A percentile compares a stretch with the other conserved stretches of the same genome.
phyloP scores from a whole-genome alignment of 2,113 vertebrate species.

The Ginglymostoma cirratum region DNA sequence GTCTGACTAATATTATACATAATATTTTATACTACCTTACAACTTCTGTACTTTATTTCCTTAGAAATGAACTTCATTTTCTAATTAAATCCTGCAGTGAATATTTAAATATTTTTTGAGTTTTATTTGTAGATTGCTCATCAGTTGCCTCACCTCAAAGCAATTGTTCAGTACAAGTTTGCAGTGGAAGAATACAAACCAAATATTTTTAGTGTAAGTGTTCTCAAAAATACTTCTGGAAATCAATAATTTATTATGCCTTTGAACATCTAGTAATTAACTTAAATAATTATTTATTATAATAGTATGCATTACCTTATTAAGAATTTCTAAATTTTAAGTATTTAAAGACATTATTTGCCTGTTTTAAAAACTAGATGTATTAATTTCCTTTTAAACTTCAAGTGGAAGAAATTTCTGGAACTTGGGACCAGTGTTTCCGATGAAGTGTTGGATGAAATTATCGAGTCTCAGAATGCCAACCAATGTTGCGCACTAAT shows the following conservation, averaged over 20 bases:
- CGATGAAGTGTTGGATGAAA: constrained; percentile 50
- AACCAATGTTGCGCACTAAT: constrained; percentile 68
- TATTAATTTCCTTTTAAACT: constrained; percentile 11
- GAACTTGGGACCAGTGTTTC: constrained; percentile 52
- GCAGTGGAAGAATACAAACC: constrained; percentile 60
- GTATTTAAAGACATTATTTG: neutral
- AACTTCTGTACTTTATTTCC: neutral
- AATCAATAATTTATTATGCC: neutral
- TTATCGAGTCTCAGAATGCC: constrained; percentile 55
- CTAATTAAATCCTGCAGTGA: neutral
- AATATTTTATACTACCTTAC: neutral
- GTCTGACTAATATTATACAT: neutral
- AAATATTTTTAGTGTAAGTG: constrained; percentile 74
- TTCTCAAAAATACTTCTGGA: neutral
- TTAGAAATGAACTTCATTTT: neutral
- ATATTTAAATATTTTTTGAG: neutral
- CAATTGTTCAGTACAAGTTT: constrained; percentile 75
- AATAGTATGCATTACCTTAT: neutral
- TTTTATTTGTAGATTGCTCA: constrained; percentile 57
- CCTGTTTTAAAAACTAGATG: neutral
- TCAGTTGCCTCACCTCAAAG: constrained; percentile 72
- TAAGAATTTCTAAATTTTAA: neutral
- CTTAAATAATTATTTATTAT: neutral
- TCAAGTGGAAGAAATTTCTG: constrained; percentile 66
- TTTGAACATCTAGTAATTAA: neutral